Evolutionary conservation across 2,797 vertebrate species (phyloP).

Genomic region (Gallirallus australis): DNA sequence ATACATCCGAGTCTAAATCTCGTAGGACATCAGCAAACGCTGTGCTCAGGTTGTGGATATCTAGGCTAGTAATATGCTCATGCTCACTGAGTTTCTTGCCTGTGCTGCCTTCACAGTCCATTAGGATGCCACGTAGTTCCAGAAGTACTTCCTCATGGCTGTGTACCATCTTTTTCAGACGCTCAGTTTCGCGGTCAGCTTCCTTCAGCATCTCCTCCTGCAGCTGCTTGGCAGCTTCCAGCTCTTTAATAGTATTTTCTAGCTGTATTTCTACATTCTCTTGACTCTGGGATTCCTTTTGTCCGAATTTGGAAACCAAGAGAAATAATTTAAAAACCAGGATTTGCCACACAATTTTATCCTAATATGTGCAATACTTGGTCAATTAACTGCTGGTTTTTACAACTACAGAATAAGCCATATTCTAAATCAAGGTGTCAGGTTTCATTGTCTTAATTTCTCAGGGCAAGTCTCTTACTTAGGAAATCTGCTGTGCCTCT

Average conservation of each 20-base stretch:
- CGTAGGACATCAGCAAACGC: slow-evolving; percentile 59
- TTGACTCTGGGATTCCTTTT: slow-evolving; percentile 78
- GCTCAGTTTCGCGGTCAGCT: slow-evolving; percentile 69
- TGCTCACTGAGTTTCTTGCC: slow-evolving; percentile 48
- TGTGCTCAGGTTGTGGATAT: slow-evolving; percentile 52
- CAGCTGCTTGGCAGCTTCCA: slow-evolving; percentile 79
- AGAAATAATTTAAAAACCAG: background rate
- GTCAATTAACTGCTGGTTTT: background rate
- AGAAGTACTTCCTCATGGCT: slow-evolving; percentile 73
- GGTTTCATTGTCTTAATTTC: background rate
- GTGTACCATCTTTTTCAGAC: slow-evolving; percentile 77
- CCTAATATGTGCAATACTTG: background rate
- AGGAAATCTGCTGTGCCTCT: background rate
- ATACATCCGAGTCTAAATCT: slow-evolving; percentile 72
- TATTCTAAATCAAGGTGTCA: background rate
- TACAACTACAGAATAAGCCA: background rate
- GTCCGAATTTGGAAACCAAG: slow-evolving; percentile 64
- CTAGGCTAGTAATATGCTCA: background rate
- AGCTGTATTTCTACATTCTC: slow-evolving; percentile 79
- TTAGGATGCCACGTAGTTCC: slow-evolving; percentile 71
- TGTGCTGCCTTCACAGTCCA: slow-evolving; percentile 60
- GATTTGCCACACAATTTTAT: background rate
- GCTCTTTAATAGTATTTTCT: slow-evolving; percentile 75
- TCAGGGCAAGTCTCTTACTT: background rate
- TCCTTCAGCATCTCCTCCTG: slow-evolving; percentile 81